phyloP scores from a whole-genome alignment of 2,113 vertebrate genomes.

The Hemichromis elongatus region DNA sequence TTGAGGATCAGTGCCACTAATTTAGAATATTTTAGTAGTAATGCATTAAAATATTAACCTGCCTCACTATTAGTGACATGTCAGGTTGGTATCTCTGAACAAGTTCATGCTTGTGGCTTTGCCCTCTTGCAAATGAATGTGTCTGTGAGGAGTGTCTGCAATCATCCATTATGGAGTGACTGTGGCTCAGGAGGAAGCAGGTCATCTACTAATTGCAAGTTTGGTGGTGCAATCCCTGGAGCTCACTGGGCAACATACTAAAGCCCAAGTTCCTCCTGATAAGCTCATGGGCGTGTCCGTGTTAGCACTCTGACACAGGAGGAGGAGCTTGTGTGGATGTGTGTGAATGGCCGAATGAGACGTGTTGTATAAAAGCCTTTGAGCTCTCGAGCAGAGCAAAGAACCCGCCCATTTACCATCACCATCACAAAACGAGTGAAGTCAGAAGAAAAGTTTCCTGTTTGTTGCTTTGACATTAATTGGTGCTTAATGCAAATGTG shows the following conservation, averaged over 20 bases:
- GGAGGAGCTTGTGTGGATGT: neutral
- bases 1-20: neutral
- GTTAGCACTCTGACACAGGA: fast-evolving
- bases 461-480: neutral
- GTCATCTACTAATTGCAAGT: neutral
- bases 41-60: neutral
- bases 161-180: neutral
- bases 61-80: neutral
- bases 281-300: neutral
- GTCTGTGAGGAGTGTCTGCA: neutral
- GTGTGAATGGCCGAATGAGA: neutral
- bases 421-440: neutral
- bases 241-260: neutral
- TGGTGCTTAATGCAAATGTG: fast-evolving
- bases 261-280: neutral
- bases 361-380: fast-evolving
- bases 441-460: neutral
- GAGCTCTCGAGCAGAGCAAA: neutral
- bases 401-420: neutral
- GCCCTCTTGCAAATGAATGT: neutral
- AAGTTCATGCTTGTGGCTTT: neutral
- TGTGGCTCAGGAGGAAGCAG: neutral
- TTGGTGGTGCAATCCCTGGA: fast-evolving
- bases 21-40: neutral
- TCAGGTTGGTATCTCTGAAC: neutral